Conservation (phyloP, 2,797 vertebrate genomes). For the Gymnodraco acuticeps region DNA sequence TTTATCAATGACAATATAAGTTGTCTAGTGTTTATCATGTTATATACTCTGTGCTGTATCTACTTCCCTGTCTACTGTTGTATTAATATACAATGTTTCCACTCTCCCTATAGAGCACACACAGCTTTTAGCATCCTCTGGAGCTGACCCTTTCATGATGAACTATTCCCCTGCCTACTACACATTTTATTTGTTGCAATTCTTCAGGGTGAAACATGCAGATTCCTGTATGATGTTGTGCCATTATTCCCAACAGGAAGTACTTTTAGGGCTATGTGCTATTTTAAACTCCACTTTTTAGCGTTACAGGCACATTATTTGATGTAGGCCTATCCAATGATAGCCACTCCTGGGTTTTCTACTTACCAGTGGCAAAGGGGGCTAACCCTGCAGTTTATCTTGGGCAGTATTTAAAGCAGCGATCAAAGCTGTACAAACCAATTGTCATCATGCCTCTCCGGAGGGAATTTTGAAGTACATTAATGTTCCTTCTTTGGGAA, state of each 20-base stretch:
- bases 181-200: conserved; percentile 34
- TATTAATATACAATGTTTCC: not conserved
- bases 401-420: conserved; percentile 86
- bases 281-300: conserved; percentile 69
- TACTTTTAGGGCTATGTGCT: conserved; percentile 62
- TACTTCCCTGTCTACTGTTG: not conserved
- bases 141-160: conserved; percentile 26
- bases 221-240: conserved; percentile 38
- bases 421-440: conserved; percentile 91
- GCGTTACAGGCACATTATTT: conserved; percentile 60
- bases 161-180: conserved; percentile 12
- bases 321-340: conserved; percentile 68
- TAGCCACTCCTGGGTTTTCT: conserved; percentile 76
- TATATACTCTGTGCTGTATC: conserved; percentile 10
- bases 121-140: conserved; percentile 37
- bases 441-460: conserved; percentile 87
- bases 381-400: conserved; percentile 86
- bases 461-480: conserved; percentile 88
- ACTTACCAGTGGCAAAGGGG: conserved; percentile 82
- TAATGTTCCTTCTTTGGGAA: conserved; percentile 88
- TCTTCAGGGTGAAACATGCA: conserved; percentile 34
- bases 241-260: conserved; percentile 54
- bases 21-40: conserved; percentile 32
- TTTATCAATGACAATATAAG: not conserved
- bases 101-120: conserved; percentile 25